Evolutionary conservation across 1,140 invertebrate species (phyloP), one percentile per base, ranked within the genome.

Genomic region (Coptotermes formosanus): DNA sequence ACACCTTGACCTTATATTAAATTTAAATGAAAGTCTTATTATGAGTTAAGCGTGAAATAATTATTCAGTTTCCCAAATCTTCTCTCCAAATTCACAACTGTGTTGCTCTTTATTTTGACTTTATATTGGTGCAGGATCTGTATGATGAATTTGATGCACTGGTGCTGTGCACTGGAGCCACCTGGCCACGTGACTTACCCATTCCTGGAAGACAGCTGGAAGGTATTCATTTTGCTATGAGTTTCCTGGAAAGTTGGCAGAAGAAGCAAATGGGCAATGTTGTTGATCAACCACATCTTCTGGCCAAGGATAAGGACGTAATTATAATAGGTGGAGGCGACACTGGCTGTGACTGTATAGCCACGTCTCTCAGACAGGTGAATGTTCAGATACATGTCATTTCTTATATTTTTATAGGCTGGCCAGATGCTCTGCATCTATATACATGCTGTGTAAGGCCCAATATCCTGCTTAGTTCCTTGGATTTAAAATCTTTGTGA

Each of bases 281-380:
- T 84, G 89, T 93, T 25, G 91, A 93, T 81, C 88, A 92, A 88
- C 89, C 94, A 82, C 91, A 91, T 55, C 93, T 97, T 55, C 93
- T 95, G 75, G 98, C 99, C 30, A 96, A 98, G 90, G 97, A 96
- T 89, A 99, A 99, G 91, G 93, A 99, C 91, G 98, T 99, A 9
- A 95, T 99, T 87, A 95, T 99, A 86, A 98, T 99, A 89, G 99
- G 99, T 38, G 99, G 99, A 23, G 99, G 99, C 45, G 99, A 99
- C 90, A 99, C 99, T n/a, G 99, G 99, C 0, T 98, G 97, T 91
- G 99, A 99, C 93, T 99, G 99, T 90, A 99, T 99, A 91, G 99
- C 97, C 69, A 99, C 99, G 4, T 98, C 98, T 7, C 93, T 99
- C 23, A 93, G 99, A 89, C 98, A 99, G 91, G 95, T 95, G 88